Conservation (phyloP, 2,113 vertebrate genomes). For the Channa argus region DNA sequence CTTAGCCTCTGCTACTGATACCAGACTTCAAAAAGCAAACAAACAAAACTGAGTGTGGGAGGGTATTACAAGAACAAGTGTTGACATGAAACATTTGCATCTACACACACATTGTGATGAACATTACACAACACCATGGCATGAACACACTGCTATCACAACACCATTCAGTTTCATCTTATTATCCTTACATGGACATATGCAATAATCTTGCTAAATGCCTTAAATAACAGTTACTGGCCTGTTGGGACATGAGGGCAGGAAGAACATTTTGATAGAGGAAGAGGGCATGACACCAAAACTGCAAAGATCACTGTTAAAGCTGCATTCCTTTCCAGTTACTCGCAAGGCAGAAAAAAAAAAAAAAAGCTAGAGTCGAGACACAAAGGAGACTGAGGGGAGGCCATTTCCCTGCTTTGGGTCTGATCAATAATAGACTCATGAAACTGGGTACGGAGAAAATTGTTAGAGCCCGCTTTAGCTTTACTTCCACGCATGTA, state of each 20-base stretch:
- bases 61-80: slow-evolving; percentile 47
- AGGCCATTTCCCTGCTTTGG: slow-evolving; percentile 57
- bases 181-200: slow-evolving; percentile 21
- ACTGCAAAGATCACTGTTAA: slow-evolving; percentile 17
- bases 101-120: slow-evolving; percentile 15
- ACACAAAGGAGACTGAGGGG: slow-evolving; percentile 52
- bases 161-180: slow-evolving; percentile 34
- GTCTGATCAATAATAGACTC: slow-evolving; percentile 68
- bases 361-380: slow-evolving; percentile 15
- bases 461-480: slow-evolving; percentile 3
- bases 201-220: slow-evolving; percentile 35
- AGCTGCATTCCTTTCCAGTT: slow-evolving; percentile 46
- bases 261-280: background rate
- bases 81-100: slow-evolving; percentile 51
- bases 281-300: slow-evolving; percentile 27
- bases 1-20: background rate
- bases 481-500: slow-evolving; percentile 38
- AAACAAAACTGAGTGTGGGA: slow-evolving; percentile 10
- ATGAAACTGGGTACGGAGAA: slow-evolving; percentile 13
- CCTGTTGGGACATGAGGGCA: slow-evolving; percentile 38
- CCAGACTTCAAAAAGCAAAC: slow-evolving; percentile 44
- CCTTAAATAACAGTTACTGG: slow-evolving; percentile 40
- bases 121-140: slow-evolving; percentile 54
- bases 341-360: slow-evolving; percentile 14
- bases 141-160: slow-evolving; percentile 14